Conservation (phyloP, 2,797 vertebrate species). For the Pagetopsis macropterus region DNA sequence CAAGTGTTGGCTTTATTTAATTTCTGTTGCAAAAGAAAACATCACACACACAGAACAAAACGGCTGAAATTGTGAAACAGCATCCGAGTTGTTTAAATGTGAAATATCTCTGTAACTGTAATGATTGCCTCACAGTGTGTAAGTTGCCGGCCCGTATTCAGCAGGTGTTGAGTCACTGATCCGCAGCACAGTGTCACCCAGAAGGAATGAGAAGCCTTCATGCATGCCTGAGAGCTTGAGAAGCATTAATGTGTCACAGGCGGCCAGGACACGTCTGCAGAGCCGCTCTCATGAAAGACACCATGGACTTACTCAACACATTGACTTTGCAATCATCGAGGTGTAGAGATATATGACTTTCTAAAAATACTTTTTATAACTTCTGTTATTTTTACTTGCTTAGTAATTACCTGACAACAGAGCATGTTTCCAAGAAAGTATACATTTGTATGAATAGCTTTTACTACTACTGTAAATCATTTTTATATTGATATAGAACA, state of each 20-base stretch:
- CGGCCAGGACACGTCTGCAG: constrained; percentile 56
- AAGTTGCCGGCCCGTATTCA: constrained; percentile 37
- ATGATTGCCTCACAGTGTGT: constrained; percentile 17
- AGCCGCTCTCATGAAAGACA: constrained; percentile 29
- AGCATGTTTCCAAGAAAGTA: not conserved
- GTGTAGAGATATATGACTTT: not conserved
- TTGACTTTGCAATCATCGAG: constrained; percentile 2
- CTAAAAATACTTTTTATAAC: too few relatives aligned
- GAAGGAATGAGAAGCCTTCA: constrained; percentile 55
- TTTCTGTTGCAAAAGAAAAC: not conserved
- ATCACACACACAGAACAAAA: not conserved
- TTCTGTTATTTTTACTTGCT: not conserved
- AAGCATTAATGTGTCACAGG: constrained; percentile 47
- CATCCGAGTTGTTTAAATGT: not conserved
- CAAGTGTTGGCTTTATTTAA: not conserved
- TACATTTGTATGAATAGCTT: not conserved
- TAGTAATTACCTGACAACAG: not conserved
- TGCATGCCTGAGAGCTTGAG: constrained; percentile 58
- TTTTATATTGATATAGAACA: too few relatives aligned
- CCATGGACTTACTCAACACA: constrained; percentile 24
- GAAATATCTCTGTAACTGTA: constrained; percentile 3
- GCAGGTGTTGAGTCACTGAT: constrained; percentile 49
- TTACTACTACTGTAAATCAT: too few relatives aligned
- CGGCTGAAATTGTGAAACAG: not conserved
- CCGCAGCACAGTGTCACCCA: constrained; percentile 25